phyloP scores from a whole-genome alignment of 2,113 vertebrate genomes.

The Polyodon spathula region DNA sequence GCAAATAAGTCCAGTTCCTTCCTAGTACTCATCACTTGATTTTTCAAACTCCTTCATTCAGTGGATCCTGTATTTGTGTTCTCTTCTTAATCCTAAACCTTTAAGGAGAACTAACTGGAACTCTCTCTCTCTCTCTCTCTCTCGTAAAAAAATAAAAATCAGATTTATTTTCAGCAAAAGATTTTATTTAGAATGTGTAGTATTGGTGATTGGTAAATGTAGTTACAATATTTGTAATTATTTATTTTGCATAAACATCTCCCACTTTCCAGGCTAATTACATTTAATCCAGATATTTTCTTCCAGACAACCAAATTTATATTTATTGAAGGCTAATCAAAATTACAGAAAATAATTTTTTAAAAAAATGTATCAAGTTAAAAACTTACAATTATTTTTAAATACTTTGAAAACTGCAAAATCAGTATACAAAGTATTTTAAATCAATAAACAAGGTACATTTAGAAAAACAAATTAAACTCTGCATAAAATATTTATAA shows the following conservation, averaged over 20 bases:
- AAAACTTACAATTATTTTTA: conserved; percentile 63
- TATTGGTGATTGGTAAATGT: too few relatives aligned
- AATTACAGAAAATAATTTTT: conserved; percentile 64
- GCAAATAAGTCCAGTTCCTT: too few relatives aligned
- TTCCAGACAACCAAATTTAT: conserved; percentile 1
- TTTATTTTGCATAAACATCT: conserved; percentile 1
- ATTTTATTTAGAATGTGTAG: too few relatives aligned
- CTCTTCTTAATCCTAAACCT: too few relatives aligned
- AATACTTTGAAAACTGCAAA: conserved; percentile 65
- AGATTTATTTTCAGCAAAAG: too few relatives aligned
- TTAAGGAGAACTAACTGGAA: too few relatives aligned
- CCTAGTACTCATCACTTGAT: too few relatives aligned
- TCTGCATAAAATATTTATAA: conserved; percentile 62
- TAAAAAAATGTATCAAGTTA: conserved; percentile 62
- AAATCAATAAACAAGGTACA: conserved; percentile 51
- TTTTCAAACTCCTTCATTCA: too few relatives aligned
- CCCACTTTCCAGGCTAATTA: too few relatives aligned
- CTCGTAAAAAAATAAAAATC: too few relatives aligned
- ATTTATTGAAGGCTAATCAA: conserved; percentile 57
- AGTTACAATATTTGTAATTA: not conserved
- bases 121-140: too few relatives aligned
- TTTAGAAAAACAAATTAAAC: conserved; percentile 55
- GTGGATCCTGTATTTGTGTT: too few relatives aligned
- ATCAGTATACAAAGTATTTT: conserved; percentile 64
- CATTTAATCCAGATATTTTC: not conserved